Percentiles rank a stretch among this genome's conserved stretches.
Evolutionary conservation across 2,113 vertebrate species (phyloP).

Genomic region (Rissa tridactyla): DNA sequence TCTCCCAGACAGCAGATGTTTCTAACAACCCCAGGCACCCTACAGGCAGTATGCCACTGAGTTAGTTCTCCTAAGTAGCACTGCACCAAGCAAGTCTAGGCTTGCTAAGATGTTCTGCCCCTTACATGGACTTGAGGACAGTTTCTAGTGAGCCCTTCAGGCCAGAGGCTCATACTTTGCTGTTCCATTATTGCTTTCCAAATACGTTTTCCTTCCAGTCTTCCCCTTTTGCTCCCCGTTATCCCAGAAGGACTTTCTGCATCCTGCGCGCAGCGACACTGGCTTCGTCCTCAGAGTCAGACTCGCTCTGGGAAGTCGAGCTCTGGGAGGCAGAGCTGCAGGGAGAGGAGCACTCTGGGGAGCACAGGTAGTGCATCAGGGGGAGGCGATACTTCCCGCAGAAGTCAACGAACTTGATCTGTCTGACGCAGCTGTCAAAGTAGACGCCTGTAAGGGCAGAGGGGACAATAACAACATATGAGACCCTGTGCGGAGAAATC

Average conservation of each 20-base stretch:
- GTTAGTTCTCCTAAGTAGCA: conserved; percentile 14
- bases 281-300: conserved; percentile 92
- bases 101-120: conserved; percentile 24
- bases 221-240: neutral
- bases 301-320: conserved; percentile 94
- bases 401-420: conserved; percentile 99
- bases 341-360: conserved; percentile 84
- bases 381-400: conserved; percentile 98
- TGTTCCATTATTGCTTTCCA: neutral
- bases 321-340: conserved; percentile 94
- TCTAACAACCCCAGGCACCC: conserved; percentile 30
- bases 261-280: conserved; percentile 88
- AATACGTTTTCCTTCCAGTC: neutral
- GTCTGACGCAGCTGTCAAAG: conserved; percentile 96
- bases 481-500: accelerated
- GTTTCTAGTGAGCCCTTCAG: neutral
- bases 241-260: conserved; percentile 96
- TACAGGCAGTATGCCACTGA: neutral
- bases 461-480: neutral
- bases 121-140: neutral
- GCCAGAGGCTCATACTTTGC: neutral
- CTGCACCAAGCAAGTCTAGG: neutral
- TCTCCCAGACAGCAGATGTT: neutral
- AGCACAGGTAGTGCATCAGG: conserved; percentile 99
- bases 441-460: conserved; percentile 86